Conservation (phyloP, 2,797 vertebrate genomes). For the Lepilemur septentrionalis region DNA sequence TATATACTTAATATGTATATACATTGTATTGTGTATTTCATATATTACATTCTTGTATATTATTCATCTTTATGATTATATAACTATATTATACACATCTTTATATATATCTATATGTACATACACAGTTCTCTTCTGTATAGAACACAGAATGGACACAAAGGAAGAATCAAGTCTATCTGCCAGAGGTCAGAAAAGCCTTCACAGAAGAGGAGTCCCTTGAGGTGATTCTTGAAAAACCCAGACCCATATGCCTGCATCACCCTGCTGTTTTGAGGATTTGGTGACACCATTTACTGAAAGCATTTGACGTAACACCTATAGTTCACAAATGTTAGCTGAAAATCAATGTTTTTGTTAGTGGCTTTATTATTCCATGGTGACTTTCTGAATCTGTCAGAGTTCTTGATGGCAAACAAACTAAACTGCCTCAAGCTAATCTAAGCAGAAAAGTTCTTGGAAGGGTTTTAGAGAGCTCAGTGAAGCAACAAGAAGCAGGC, state of each 20-base stretch:
- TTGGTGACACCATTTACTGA: slow-evolving; percentile 1
- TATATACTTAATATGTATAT: too few relatives aligned
- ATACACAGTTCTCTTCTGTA: background rate
- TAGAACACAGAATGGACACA: background rate
- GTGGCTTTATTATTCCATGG: background rate
- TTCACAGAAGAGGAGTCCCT: background rate
- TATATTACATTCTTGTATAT: too few relatives aligned
- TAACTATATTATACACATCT: background rate
- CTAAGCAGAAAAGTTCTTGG: background rate
- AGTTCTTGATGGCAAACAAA: background rate
- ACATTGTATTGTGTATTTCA: too few relatives aligned
- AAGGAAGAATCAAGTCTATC: background rate
- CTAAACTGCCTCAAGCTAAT: background rate
- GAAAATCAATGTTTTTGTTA: background rate
- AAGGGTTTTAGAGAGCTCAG: background rate
- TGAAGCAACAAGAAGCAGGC: background rate
- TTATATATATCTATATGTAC: background rate
- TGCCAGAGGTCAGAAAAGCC: background rate
- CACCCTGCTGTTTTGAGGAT: background rate
- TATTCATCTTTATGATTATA: too few relatives aligned
- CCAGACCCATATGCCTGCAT: background rate
- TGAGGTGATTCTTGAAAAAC: background rate
- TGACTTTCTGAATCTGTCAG: background rate
- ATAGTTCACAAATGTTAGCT: background rate
- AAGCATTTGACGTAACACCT: background rate